Evolutionary conservation across 2,888 invertebrate genomes (phyloP).

Genomic region (Coleophora deauratella): DNA sequence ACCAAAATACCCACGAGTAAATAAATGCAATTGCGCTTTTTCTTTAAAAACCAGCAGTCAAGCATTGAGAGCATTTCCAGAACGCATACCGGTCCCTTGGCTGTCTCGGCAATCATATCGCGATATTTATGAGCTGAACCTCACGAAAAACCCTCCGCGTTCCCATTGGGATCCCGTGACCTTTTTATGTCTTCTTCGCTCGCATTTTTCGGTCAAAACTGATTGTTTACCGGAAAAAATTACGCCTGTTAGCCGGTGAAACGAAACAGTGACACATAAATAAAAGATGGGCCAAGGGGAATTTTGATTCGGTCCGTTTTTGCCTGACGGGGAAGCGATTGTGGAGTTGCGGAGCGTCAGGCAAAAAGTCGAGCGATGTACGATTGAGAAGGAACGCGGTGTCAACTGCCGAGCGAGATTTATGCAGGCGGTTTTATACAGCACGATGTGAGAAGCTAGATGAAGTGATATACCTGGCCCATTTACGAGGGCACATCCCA

Average conservation of each 20-base stretch:
- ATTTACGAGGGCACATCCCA: no score
- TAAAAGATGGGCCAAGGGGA: slow-evolving; percentile 64
- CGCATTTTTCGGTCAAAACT: slow-evolving; percentile 72
- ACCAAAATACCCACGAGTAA: slow-evolving; percentile 3
- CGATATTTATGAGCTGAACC: slow-evolving; percentile 48
- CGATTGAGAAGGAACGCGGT: slow-evolving; percentile 56
- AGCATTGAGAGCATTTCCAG: slow-evolving; percentile 12
- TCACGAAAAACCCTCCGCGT: slow-evolving; percentile 20
- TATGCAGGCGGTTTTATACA: slow-evolving; percentile 37
- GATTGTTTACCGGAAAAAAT: slow-evolving; percentile 74
- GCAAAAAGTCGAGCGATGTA: slow-evolving; percentile 47
- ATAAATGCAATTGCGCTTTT: background rate
- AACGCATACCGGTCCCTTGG: slow-evolving; percentile 15
- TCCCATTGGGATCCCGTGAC: slow-evolving; percentile 29
- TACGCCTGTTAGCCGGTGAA: slow-evolving; percentile 63
- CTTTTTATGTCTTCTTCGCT: slow-evolving; percentile 66
- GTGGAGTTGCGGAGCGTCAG: slow-evolving; percentile 28
- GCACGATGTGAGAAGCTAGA: slow-evolving; percentile 11
- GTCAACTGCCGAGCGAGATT: slow-evolving; percentile 45
- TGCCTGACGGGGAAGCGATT: slow-evolving; percentile 45
- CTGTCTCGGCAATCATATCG: slow-evolving; percentile 50
- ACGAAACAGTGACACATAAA: slow-evolving; percentile 48
- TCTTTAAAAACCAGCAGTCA: slow-evolving; percentile 4
- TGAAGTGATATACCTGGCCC: no score
- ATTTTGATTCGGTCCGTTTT: slow-evolving; percentile 69